Base-by-base conservation (phyloP, 2,888 invertebrate species). In the Acrocyrtus sp. region DNA sequence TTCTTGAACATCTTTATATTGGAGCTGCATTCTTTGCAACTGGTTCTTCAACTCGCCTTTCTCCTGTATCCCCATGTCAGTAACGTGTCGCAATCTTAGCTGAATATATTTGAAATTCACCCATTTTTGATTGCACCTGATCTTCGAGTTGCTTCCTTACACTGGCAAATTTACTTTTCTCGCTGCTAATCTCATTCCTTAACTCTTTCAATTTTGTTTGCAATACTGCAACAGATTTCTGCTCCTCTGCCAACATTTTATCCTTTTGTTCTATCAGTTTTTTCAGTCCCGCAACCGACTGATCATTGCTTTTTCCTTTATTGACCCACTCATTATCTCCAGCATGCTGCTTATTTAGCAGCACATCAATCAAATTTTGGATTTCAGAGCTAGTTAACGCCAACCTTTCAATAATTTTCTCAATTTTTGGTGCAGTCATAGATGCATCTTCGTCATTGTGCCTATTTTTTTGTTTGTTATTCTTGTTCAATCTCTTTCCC, bases 201-300 rank as follows among this genome's bases (percentile, higher is more conserved):
- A 95, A 84, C 81, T 95, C 94, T 80, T 91, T 91, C 51, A 95
- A 83, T 84, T 93, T 94, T 39, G 89, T 90, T 81, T 92, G 93
- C 12, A 92, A 88, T 3, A 91, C 91, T 81, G 89, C 87, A 1
- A 91, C 89, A 0, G 92, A 90, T 81, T 92, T 91, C 77, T 91
- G 89, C 82, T 93, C 92, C 76, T 92, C 92, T 2, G 87, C 84
- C 3, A 94, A 84, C 1, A 90, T 88, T 81, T 92, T 92, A 81
- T 94, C 95, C 82, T 93, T 94, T 79, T 96, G 95, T 22, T 92
- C 92, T 27, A 96, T 85, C 84, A 96, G 95, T 81, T 93, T 95
- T 84, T 93, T 94, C 80, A 96, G 83, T 82, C 93, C 92, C 80
- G 92, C 91, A 76, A 94, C 89, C 21, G 26, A 51, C 1, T 94